Evolutionary conservation across 2,797 vertebrate genomes (phyloP).

Genomic region (Limosa lapponica): DNA sequence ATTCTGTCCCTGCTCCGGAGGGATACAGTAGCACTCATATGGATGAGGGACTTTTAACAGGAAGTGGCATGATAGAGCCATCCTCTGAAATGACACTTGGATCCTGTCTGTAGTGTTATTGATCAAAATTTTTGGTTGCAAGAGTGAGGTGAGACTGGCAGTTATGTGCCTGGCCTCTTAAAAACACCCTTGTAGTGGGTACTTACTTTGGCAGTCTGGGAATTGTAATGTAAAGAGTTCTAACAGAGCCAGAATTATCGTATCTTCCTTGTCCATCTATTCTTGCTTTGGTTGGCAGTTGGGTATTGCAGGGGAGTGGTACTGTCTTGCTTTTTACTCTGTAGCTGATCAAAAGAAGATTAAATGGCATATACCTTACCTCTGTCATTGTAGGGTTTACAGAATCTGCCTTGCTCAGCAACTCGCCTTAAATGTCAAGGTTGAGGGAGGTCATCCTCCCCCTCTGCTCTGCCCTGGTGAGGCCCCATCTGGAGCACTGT

Average conservation of each 20-base stretch:
- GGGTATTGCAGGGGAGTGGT: background rate
- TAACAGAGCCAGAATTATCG: background rate
- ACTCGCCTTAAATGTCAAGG: background rate
- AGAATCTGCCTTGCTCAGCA: background rate
- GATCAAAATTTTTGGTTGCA: background rate
- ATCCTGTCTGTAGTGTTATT: background rate
- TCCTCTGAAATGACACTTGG: background rate
- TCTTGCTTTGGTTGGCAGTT: background rate
- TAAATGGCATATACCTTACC: background rate
- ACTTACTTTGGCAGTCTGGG: background rate
- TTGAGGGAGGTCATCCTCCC: no score
- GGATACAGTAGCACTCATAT: fast-evolving
- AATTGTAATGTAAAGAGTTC: background rate
- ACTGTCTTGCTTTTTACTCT: background rate
- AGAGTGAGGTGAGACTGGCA: background rate
- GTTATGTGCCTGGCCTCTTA: background rate
- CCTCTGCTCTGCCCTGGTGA: no score
- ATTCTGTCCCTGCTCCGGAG: background rate
- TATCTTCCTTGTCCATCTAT: background rate
- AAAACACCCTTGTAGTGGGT: background rate
- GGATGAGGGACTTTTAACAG: background rate
- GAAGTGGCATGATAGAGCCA: background rate
- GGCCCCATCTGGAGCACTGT: no score
- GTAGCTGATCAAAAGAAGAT: background rate
- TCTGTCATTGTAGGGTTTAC: fast-evolving